phyloP scores from a whole-genome alignment of 1,140 invertebrate genomes.

The Zaprionus capensis region DNA sequence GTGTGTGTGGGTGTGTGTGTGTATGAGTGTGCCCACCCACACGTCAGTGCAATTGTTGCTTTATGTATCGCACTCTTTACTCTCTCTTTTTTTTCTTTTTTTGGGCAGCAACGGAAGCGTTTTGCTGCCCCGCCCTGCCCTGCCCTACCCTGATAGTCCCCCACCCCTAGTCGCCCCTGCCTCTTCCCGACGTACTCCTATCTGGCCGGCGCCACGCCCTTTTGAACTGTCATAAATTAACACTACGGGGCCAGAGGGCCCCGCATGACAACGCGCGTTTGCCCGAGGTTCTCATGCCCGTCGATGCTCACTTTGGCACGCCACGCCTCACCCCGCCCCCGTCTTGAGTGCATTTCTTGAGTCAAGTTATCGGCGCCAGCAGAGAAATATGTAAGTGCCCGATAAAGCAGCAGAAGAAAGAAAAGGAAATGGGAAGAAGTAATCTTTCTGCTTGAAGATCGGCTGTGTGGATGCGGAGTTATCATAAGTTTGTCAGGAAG shows the following conservation, averaged over 20 bases:
- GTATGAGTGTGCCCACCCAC: constrained; percentile 21
- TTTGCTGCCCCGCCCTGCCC: constrained; percentile 20
- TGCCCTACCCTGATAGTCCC: constrained; percentile 1
- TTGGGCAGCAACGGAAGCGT: constrained; percentile 45
- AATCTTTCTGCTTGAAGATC: background rate
- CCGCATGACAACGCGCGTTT: constrained; percentile 33
- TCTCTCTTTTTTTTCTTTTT: constrained; percentile 17
- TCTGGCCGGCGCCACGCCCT: constrained; percentile 60
- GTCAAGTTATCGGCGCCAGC: background rate
- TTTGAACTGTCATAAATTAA: constrained; percentile 74
- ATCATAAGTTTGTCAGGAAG: background rate
- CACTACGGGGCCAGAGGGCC: constrained; percentile 38
- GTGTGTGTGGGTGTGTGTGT: background rate
- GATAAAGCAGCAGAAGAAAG: background rate
- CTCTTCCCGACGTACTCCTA: background rate
- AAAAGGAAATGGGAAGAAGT: background rate
- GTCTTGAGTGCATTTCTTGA: constrained; percentile 20
- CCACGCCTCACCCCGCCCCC: background rate
- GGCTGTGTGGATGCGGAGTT: background rate
- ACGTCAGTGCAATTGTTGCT: constrained; percentile 34
- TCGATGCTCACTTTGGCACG: constrained; percentile 12
- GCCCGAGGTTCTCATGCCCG: background rate
- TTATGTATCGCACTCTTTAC: constrained; percentile 12
- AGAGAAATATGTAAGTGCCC: background rate
- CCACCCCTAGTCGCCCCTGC: background rate